A percentile compares a stretch with the other conserved stretches of the same genome.
phyloP scores from a whole-genome alignment of 2,797 vertebrate species.

The Parauchenoglanis ngamensis region DNA sequence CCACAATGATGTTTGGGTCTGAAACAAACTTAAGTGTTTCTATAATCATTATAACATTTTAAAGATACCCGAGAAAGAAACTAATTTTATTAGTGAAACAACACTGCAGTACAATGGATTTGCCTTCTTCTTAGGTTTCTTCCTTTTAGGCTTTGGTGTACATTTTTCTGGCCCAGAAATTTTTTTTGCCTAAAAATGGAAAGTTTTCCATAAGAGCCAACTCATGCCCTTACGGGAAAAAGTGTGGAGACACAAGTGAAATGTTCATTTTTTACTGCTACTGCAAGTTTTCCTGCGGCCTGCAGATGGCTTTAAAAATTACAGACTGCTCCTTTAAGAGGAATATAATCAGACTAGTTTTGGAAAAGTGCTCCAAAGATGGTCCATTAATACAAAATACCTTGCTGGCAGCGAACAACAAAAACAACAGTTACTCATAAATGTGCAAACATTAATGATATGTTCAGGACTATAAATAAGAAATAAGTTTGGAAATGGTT shows the following conservation, averaged over 20 bases:
- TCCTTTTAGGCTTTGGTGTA: background rate
- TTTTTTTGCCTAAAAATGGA: background rate
- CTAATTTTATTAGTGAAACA: no score
- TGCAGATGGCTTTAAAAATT: background rate
- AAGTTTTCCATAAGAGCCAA: background rate
- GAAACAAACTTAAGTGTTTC: background rate
- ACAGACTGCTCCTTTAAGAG: background rate
- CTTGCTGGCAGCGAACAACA: background rate
- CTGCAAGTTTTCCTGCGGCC: background rate
- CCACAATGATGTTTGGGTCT: background rate
- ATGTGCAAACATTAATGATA: background rate
- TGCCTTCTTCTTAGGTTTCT: background rate
- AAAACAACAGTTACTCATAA: background rate
- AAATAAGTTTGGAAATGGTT: background rate
- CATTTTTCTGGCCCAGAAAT: background rate
- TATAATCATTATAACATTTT: background rate
- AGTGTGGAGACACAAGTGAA: background rate
- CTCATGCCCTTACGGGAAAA: background rate
- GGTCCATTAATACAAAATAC: background rate
- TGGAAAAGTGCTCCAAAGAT: background rate
- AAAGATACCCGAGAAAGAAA: background rate
- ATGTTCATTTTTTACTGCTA: background rate
- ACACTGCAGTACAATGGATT: background rate
- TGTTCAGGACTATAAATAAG: background rate
- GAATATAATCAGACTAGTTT: background rate